These are phyloP conservation scores for Rhipidura dahli DNA, from an alignment of 2,113 vertebrate genomes.

Conservation along the genomic window DNA sequence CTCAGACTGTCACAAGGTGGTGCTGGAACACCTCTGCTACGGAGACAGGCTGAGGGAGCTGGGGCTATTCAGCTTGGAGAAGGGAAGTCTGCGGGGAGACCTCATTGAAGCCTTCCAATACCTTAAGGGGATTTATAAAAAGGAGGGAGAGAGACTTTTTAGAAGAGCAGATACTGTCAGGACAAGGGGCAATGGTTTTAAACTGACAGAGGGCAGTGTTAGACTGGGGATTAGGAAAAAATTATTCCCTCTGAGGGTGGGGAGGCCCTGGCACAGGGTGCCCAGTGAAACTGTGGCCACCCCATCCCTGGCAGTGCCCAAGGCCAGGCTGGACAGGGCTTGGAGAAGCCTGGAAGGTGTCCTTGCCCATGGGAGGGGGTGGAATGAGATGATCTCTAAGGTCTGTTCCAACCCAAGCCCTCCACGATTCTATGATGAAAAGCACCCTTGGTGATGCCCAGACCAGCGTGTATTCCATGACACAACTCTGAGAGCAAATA, in stretches of 20 bases:
- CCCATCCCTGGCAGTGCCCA: background rate
- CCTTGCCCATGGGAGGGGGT: background rate
- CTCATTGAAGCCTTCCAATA: background rate
- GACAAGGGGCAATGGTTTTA: background rate
- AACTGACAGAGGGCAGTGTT: background rate
- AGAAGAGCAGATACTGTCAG: background rate
- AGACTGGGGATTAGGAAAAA: background rate
- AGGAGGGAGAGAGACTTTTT: background rate
- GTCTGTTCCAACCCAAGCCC: background rate
- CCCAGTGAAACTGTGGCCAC: background rate
- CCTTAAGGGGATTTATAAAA: background rate
- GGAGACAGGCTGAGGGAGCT: background rate
- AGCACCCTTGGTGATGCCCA: background rate
- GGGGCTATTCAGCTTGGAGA: background rate
- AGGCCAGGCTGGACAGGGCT: background rate
- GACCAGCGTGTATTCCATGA: fast-evolving
- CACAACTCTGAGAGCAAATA: background rate
- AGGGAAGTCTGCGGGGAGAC: background rate
- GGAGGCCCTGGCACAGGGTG: background rate
- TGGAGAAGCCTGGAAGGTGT: background rate
- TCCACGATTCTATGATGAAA: background rate
- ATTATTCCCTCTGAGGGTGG: background rate
- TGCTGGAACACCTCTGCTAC: background rate
- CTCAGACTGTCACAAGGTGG: background rate
- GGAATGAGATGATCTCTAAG: background rate